Evolutionary conservation across 1,140 invertebrate species (phyloP).

Genomic region (Periplaneta americana): DNA sequence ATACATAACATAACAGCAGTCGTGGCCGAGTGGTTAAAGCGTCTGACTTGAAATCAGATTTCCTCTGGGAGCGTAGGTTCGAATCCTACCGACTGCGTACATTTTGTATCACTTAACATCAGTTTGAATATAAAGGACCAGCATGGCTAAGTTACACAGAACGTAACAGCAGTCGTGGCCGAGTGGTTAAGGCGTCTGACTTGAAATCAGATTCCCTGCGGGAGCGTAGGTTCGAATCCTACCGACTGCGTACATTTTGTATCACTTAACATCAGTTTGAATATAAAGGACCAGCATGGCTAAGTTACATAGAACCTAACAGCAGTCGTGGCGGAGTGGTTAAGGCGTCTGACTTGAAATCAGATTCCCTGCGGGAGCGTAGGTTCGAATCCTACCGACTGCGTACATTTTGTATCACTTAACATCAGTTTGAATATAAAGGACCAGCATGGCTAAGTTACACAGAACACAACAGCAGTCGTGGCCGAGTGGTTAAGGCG

Average conservation of each 20-base stretch:
- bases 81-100: conserved; percentile 51
- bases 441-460: too few relatives aligned
- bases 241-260: conserved; percentile 49
- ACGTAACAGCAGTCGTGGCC: conserved; percentile 48
- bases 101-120: too few relatives aligned
- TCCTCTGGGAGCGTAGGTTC: conserved; percentile 56
- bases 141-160: too few relatives aligned
- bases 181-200: conserved; percentile 58
- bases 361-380: conserved; percentile 80
- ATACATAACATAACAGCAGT: too few relatives aligned
- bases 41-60: conserved; percentile 58
- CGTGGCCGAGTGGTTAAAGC: conserved; percentile 55
- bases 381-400: too few relatives aligned
- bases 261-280: too few relatives aligned
- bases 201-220: conserved; percentile 58
- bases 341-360: conserved; percentile 83
- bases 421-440: too few relatives aligned
- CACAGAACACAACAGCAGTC: conserved; percentile 34
- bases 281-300: not conserved
- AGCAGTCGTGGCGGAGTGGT: conserved; percentile 80
- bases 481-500: conserved; percentile 56
- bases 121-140: too few relatives aligned
- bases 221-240: conserved; percentile 55
- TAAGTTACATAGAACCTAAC: too few relatives aligned
- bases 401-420: too few relatives aligned